These are phyloP conservation scores for Grantiella picta DNA, from an alignment of 2,113 vertebrate species.

Conservation along the genomic window DNA sequence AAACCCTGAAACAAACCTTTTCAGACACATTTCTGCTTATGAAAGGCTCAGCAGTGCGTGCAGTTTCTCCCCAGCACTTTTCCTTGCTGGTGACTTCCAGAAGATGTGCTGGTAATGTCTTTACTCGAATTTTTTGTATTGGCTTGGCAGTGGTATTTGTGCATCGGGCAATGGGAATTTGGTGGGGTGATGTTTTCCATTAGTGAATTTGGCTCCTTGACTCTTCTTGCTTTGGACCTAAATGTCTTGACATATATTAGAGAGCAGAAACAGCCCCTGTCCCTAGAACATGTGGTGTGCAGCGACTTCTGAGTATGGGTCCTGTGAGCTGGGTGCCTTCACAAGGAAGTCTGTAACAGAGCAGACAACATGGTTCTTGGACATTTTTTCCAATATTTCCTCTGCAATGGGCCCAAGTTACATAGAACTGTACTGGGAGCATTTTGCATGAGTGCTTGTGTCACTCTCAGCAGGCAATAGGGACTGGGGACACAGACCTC, in stretches of 20 bases:
- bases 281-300: accelerated
- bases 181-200: neutral
- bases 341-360: neutral
- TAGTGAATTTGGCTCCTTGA: neutral
- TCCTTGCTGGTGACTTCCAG: neutral
- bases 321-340: neutral
- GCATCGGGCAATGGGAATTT: neutral
- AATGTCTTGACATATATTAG: neutral
- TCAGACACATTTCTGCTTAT: neutral
- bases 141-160: neutral
- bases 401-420: neutral
- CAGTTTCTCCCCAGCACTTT: neutral
- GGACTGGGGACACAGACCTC: neutral
- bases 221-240: neutral
- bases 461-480: neutral
- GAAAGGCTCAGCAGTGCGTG: neutral
- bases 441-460: neutral
- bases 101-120: neutral
- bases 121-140: neutral
- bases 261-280: neutral
- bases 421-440: neutral
- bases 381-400: neutral
- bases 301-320: neutral
- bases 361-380: neutral
- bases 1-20: neutral